phyloP scores from a whole-genome alignment of 37 sponge, comb jelly and placozoan genomes.

The Bolinopsis microptera region DNA sequence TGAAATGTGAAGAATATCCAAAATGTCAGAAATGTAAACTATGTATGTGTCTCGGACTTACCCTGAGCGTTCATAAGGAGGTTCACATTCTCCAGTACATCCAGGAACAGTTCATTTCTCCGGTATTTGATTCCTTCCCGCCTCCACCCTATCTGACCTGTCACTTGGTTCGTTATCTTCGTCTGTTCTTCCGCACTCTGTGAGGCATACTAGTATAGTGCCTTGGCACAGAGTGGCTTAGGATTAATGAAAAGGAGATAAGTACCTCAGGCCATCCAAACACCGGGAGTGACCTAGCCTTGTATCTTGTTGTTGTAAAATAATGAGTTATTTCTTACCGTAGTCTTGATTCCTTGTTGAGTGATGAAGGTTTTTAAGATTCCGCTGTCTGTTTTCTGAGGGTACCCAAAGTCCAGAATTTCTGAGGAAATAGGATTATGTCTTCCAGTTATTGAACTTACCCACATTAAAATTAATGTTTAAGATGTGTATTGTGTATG shows the following conservation, averaged over 20 bases:
- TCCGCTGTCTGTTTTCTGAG: slow-evolving; percentile 89
- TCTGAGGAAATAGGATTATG: slow-evolving; percentile 75
- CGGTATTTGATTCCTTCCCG: slow-evolving; percentile 92
- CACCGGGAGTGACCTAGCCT: too few relatives aligned
- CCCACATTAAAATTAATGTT: too few relatives aligned
- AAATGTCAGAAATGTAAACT: too few relatives aligned
- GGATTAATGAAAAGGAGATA: too few relatives aligned
- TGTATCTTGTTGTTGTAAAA: too few relatives aligned
- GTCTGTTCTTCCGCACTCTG: slow-evolving; percentile 84
- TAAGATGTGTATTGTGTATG: too few relatives aligned
- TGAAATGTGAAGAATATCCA: too few relatives aligned
- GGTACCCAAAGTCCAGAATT: slow-evolving; percentile 93
- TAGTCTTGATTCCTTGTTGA: slow-evolving; percentile 84
- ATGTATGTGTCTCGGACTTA: too few relatives aligned
- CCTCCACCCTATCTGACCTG: slow-evolving; percentile 97
- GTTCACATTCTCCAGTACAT: slow-evolving; percentile 91
- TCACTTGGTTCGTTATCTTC: slow-evolving; percentile 94
- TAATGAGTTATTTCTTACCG: slow-evolving; percentile 65
- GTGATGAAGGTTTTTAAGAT: slow-evolving; percentile 93
- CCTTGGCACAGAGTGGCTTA: too few relatives aligned
- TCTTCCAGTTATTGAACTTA: too few relatives aligned
- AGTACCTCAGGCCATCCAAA: too few relatives aligned
- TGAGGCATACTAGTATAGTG: too few relatives aligned
- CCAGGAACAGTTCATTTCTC: slow-evolving; percentile 90
- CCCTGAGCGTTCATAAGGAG: slow-evolving; percentile 95